Conservation (phyloP, 2,797 vertebrate genomes). For the Halcyon chelicuti region DNA sequence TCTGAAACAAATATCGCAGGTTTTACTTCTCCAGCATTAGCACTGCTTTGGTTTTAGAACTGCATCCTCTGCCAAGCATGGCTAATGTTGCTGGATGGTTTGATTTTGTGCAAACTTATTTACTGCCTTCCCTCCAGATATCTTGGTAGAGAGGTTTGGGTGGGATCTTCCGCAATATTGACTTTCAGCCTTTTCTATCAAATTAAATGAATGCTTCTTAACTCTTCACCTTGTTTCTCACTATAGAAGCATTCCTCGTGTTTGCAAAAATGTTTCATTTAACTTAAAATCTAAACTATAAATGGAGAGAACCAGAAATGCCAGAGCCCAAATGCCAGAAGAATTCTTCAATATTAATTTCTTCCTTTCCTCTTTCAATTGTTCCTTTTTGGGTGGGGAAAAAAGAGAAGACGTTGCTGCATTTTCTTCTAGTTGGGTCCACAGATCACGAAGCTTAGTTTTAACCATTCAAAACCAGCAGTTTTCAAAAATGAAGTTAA, state of each 20-base stretch:
- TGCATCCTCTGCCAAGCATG: background rate
- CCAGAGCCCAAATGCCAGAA: background rate
- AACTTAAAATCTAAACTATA: background rate
- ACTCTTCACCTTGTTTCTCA: background rate
- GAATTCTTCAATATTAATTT: background rate
- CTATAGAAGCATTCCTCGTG: background rate
- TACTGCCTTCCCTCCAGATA: background rate
- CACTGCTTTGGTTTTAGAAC: background rate
- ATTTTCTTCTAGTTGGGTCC: background rate
- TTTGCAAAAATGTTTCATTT: background rate
- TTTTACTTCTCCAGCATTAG: background rate
- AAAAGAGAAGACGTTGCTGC: background rate
- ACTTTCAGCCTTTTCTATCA: background rate
- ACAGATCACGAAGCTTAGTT: background rate
- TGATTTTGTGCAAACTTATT: background rate
- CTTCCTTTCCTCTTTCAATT: background rate
- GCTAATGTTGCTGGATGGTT: background rate
- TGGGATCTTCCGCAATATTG: background rate
- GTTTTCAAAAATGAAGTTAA: background rate
- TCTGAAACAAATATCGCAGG: background rate
- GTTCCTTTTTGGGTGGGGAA: background rate
- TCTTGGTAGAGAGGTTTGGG: background rate
- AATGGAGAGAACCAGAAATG: background rate
- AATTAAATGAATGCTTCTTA: background rate
- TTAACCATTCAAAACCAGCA: background rate